Conservation (phyloP, 2,888 invertebrate species). For the Luffia ferchaultella region DNA sequence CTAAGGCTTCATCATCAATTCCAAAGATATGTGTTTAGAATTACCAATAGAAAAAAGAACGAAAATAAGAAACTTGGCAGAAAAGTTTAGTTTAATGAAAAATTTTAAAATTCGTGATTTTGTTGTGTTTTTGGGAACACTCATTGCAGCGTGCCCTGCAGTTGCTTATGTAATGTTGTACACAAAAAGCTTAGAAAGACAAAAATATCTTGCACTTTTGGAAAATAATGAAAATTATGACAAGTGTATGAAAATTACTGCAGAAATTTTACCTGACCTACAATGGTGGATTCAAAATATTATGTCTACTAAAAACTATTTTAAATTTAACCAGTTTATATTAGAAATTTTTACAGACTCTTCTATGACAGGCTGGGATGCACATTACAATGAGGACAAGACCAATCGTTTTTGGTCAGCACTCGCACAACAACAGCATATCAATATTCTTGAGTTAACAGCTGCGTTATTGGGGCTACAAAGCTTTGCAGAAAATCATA, state of each 20-base stretch:
- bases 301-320: not conserved
- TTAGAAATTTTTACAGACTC: not conserved
- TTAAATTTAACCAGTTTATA: not conserved
- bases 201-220: slow-evolving; percentile 1
- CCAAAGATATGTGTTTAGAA: not conserved
- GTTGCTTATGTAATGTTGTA: not conserved
- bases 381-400: not conserved
- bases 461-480: not conserved
- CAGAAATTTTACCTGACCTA: not conserved
- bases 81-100: not conserved
- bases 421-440: not conserved
- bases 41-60: not conserved
- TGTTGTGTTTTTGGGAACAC: not conserved
- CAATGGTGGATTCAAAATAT: slow-evolving; percentile 1
- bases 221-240: slow-evolving; percentile 1
- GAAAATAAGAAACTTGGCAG: not conserved
- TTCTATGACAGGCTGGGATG: slow-evolving; percentile 1
- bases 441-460: not conserved
- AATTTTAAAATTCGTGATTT: not conserved
- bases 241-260: not conserved
- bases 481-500: not conserved
- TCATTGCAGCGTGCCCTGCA: not conserved
- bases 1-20: not conserved
- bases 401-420: not conserved
- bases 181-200: slow-evolving; percentile 1